Percentiles rank a stretch among this genome's conserved stretches.
phyloP scores from a whole-genome alignment of 2,888 invertebrate species.

The Aquatica leii region DNA sequence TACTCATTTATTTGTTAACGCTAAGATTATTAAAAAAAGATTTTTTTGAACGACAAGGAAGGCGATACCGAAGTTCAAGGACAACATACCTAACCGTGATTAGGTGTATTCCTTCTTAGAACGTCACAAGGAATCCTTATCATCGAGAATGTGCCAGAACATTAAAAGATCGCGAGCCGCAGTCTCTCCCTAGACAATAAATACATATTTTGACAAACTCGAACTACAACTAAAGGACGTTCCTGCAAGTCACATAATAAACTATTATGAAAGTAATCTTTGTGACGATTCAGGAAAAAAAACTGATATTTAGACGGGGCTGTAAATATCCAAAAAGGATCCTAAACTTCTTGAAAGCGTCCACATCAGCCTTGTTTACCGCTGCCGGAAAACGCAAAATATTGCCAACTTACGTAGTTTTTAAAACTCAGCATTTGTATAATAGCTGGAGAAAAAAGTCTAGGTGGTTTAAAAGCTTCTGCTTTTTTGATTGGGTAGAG shows the following conservation, averaged over 20 bases:
- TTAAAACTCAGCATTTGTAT: background rate
- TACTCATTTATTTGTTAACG: no score
- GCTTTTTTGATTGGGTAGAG: background rate
- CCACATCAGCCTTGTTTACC: background rate
- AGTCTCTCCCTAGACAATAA: background rate
- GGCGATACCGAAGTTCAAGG: background rate
- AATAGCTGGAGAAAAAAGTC: background rate
- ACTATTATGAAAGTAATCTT: background rate
- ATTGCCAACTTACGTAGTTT: background rate
- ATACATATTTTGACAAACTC: background rate
- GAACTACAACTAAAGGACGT: slow-evolving; percentile 2
- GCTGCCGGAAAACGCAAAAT: background rate
- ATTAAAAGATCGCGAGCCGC: background rate
- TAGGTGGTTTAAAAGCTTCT: background rate
- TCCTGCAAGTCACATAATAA: background rate
- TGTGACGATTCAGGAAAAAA: background rate
- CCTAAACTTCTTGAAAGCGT: background rate
- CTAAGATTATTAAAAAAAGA: background rate
- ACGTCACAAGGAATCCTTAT: background rate
- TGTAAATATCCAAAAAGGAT: background rate
- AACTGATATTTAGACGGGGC: background rate
- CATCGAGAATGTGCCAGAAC: background rate
- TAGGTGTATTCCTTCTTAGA: no score
- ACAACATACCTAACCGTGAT: background rate
- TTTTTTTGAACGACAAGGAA: background rate